Conservation (phyloP, 1,140 invertebrate species). For the Cotesia vestalis region DNA sequence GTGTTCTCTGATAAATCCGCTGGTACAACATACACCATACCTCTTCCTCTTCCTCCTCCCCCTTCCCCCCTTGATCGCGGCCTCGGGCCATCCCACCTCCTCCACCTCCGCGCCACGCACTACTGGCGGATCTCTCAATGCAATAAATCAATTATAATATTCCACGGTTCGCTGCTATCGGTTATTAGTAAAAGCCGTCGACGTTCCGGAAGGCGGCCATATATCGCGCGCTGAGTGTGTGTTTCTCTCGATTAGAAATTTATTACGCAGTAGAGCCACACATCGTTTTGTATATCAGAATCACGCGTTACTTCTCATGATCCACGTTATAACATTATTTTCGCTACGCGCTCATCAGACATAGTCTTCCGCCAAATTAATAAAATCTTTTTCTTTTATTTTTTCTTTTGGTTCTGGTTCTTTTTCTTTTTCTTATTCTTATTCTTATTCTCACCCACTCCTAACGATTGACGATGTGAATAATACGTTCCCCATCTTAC, state of each 20-base stretch:
- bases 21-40: background rate
- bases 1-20: slow-evolving; percentile 35
- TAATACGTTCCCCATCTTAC: slow-evolving; percentile 20
- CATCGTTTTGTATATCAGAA: too few relatives aligned
- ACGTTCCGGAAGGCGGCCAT: slow-evolving; percentile 44
- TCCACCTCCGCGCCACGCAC: background rate
- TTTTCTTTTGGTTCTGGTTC: too few relatives aligned
- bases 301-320: too few relatives aligned
- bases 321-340: too few relatives aligned
- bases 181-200: slow-evolving; percentile 48
- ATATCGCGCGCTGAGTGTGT: slow-evolving; percentile 40
- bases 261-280: slow-evolving; percentile 27
- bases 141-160: slow-evolving; percentile 50
- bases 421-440: too few relatives aligned
- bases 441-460: too few relatives aligned
- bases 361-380: too few relatives aligned
- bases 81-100: too few relatives aligned
- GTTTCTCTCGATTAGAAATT: slow-evolving; percentile 45
- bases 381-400: too few relatives aligned
- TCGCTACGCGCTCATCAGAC: too few relatives aligned
- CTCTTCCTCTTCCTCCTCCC: too few relatives aligned
- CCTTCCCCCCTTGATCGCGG: background rate
- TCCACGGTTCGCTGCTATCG: slow-evolving; percentile 46
- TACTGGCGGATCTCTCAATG: slow-evolving; percentile 21
- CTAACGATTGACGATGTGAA: too few relatives aligned